Percentiles rank a stretch among this genome's conserved stretches.
Evolutionary conservation across 1,140 invertebrate genomes (phyloP).

Genomic region (Aethina tumida): DNA sequence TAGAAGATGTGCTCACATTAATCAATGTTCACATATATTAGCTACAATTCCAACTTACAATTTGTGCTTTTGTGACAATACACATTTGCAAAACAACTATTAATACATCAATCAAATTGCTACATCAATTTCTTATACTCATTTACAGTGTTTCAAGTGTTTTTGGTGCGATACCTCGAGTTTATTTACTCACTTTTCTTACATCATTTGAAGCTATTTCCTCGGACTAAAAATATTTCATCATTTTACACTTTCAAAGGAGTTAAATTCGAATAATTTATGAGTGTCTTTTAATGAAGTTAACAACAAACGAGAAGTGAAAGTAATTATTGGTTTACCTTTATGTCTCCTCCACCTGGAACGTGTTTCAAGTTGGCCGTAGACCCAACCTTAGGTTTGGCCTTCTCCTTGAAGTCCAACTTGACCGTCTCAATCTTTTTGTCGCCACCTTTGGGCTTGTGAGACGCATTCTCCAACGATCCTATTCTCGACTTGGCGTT

Average conservation of each 20-base stretch:
- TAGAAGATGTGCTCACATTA: no score
- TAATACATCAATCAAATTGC: no score
- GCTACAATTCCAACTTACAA: no score
- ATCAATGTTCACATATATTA: no score
- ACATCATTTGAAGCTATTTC: slow-evolving; percentile 15
- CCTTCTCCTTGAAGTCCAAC: slow-evolving; percentile 84
- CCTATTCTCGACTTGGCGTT: slow-evolving; percentile 89
- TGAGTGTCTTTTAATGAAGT: no score
- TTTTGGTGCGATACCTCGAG: slow-evolving; percentile 8
- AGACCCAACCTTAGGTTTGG: slow-evolving; percentile 85
- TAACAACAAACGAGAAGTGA: no score
- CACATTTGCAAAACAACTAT: no score
- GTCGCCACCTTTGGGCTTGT: slow-evolving; percentile 86
- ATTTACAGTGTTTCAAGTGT: slow-evolving; percentile 4
- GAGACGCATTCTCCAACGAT: slow-evolving; percentile 84
- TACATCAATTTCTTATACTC: no score
- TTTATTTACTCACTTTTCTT: slow-evolving; percentile 13
- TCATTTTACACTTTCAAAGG: slow-evolving; percentile 5
- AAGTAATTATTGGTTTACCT: slow-evolving; percentile 50
- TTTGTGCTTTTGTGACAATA: no score
- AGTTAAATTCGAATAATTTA: background rate
- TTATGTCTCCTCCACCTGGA: slow-evolving; percentile 80
- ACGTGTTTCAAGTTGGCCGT: slow-evolving; percentile 83
- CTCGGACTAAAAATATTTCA: slow-evolving; percentile 13
- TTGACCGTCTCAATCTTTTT: slow-evolving; percentile 87